phyloP scores from a whole-genome alignment of 2,888 invertebrate species.

The Rhynchonema sp. region DNA sequence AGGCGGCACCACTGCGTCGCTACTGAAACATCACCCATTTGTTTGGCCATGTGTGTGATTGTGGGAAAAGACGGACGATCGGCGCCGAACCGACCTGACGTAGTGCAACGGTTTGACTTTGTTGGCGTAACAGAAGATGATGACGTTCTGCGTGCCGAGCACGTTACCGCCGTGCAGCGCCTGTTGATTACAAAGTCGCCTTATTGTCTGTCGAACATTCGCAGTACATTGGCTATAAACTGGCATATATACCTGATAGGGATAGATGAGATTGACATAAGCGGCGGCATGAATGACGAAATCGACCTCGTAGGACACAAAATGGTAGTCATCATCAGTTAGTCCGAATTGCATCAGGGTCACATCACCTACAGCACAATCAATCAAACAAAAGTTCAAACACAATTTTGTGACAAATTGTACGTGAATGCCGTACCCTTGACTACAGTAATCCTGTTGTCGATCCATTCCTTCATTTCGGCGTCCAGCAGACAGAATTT shows the following conservation, averaged over 20 bases:
- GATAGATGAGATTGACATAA: constrained; percentile 32
- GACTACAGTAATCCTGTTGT: neutral
- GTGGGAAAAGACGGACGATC: neutral
- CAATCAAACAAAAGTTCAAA: neutral
- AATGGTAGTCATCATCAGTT: constrained; percentile 30
- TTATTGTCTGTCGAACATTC: too few species aligned
- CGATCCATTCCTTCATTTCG: constrained; percentile 13
- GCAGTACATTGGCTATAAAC: neutral
- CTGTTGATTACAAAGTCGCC: constrained; percentile 16
- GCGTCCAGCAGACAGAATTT: constrained; percentile 24
- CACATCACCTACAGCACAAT: constrained; percentile 25
- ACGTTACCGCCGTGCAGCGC: constrained; percentile 32
- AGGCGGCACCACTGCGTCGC: constrained; percentile 31
- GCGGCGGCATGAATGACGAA: constrained; percentile 32
- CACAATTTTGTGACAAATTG: too few species aligned
- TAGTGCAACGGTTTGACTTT: constrained; percentile 33
- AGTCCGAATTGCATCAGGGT: constrained; percentile 30
- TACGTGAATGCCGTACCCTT: too few species aligned
- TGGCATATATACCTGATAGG: constrained; percentile 24
- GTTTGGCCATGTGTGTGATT: neutral
- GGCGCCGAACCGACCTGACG: constrained; percentile 24
- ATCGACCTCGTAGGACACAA: constrained; percentile 31
- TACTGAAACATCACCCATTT: constrained; percentile 17
- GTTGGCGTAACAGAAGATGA: constrained; percentile 30
- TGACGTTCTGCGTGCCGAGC: constrained; percentile 30